Evolutionary conservation across 2,113 vertebrate genomes (phyloP), one percentile per base, ranked within the genome.

Genomic region (Corynorhinus townsendii): DNA sequence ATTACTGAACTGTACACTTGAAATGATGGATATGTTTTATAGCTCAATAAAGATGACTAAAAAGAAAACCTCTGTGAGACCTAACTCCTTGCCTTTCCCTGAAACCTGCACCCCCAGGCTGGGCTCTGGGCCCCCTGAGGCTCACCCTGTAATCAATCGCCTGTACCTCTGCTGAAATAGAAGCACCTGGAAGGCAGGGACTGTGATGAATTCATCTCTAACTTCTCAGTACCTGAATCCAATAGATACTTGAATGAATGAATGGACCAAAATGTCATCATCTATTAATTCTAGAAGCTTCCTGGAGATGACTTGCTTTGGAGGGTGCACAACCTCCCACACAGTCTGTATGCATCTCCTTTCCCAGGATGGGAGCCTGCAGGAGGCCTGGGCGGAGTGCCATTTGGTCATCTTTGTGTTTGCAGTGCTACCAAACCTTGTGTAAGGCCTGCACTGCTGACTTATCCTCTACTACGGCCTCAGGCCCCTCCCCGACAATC

Each of bases 281-380:
- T 22, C 40, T 71, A 3, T 20, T 33, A 28, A 35, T 43, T 54
- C 79, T 19, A 59, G 64, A 43, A 47, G 40, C 47, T 75, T 76
- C 43, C 62, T 49, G 40, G 54, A 77, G 64, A 28, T 22, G 45
- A 30, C 73, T 68, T 30, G 24, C 20, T 93, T n/a, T 73, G 79
- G 33, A 68, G 49, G 69, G 3, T 4, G 5, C 5, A 24, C 20
- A 59, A 8, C 2, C 19, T 16, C 54, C 33, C 16, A 4, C 0
- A 2, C 0, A 7, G 69, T 19, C 59, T 47, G 2, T 4, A 4
- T 8, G 22, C 19, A 14, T n/a, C 33, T 66, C 54, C 62, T 20
- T 64, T 19, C 64, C 43, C 0, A n/a, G 71, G 73, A 59, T 38
- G 33, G 6, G 73, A 45, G 80, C 16, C 19, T n/a, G 43, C 11